Evolutionary conservation across 1,140 invertebrate species (phyloP), one percentile per base, ranked within the genome.

Genomic region (Yoshiicerus persimilis): DNA sequence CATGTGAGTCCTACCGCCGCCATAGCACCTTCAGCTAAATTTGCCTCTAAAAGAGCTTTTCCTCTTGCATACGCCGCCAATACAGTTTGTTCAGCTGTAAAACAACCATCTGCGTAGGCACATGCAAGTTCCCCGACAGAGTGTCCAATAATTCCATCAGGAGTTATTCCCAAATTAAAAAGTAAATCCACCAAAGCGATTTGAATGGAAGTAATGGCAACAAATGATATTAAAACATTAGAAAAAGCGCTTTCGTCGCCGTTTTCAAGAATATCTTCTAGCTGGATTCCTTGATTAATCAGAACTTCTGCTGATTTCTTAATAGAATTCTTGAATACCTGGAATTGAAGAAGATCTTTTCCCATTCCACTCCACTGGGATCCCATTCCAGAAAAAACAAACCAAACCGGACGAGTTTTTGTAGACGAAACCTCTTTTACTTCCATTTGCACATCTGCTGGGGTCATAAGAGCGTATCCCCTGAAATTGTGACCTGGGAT

Each of bases 321-420:
- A 85, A 99, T 95, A 38, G 96, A 96, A 36, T 95, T 93, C 56
- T 95, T 94, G 92, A 99, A 99, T 0, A 93, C 92, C 75, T 97
- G 95, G 47, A 99, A 93, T 56, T 93, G 91, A 94, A 99, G 95
- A 47, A 99, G 93, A 27, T 96, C 94, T 91, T 95, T 95, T 6
- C 95, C 98, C 98, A 99, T 99, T 88, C 97, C 97, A 75, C 95
- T 93, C 98, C 98, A 99, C 93, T 99, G 98, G 47, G 96, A 96
- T 13, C 98, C 98, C 98, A 99, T 99, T 41, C 98, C 98, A 77
- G 97, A 96, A 93, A 98, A 99, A 47, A 99, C 94, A 92, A 95
- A 99, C 96, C 97, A 99, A 32, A 99, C 93, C 32, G 96, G 94
- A 89, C 94, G 94, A 39, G 95, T 95, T 47, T 90, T 89, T 41